These are phyloP conservation scores for Oriolus oriolus DNA, from an alignment of 2,113 vertebrate genomes.

Conservation along the genomic window DNA sequence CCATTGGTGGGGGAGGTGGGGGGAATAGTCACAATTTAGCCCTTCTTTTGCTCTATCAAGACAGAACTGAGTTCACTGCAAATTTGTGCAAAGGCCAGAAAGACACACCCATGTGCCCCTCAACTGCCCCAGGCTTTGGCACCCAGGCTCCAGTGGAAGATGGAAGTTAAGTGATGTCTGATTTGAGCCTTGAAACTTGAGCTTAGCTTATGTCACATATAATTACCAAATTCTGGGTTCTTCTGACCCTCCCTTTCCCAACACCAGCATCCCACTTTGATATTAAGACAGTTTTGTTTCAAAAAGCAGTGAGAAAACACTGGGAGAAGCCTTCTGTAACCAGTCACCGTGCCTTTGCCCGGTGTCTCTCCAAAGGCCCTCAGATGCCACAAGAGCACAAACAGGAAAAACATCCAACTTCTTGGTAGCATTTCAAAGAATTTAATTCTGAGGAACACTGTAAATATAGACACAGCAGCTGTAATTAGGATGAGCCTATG, in stretches of 20 bases:
- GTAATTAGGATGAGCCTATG: background rate
- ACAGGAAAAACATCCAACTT: background rate
- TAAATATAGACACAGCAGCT: background rate
- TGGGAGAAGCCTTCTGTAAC: background rate
- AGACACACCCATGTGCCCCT: fast-evolving
- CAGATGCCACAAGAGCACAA: background rate
- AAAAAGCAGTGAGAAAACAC: background rate
- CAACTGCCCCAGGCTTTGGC: background rate
- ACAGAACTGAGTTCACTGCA: background rate
- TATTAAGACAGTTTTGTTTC: background rate
- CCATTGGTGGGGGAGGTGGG: background rate
- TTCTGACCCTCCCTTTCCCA: background rate
- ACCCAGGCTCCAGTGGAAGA: fast-evolving
- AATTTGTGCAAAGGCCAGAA: background rate
- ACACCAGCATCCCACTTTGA: background rate
- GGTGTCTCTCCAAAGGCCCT: background rate
- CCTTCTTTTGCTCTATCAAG: background rate
- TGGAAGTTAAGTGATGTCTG: background rate
- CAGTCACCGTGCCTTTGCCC: background rate
- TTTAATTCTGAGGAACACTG: background rate
- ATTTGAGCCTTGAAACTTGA: background rate
- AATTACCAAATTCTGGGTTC: background rate
- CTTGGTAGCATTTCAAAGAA: background rate
- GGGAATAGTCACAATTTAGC: background rate
- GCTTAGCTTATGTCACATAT: background rate